These are phyloP conservation scores for Brachyhypopomus gauderio DNA, from an alignment of 2,113 vertebrate species.

Conservation along the genomic window DNA sequence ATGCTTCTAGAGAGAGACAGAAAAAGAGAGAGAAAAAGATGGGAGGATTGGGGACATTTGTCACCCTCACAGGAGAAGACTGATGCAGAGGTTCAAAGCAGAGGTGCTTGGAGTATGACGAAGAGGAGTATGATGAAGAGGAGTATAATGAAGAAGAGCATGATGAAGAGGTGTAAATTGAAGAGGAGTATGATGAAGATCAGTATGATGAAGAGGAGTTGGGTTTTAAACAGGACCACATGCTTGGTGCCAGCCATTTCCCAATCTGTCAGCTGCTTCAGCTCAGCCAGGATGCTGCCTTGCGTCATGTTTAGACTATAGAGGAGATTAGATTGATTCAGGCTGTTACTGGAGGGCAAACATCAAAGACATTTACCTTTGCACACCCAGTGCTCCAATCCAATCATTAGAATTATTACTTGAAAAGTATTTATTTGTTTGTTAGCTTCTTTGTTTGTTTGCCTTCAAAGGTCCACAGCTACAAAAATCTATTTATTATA, in stretches of 20 bases:
- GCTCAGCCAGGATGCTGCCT: not conserved
- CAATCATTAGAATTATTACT: constrained; percentile 1
- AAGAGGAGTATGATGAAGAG: too few relatives aligned
- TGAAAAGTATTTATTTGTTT: not conserved
- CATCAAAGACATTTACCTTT: constrained; percentile 12
- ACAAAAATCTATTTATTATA: too few relatives aligned
- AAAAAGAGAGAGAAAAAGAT: not conserved
- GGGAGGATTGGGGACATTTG: not conserved
- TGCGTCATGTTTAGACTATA: not conserved
- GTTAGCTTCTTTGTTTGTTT: too few relatives aligned
- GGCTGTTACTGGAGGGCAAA: not conserved
- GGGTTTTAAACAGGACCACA: not conserved
- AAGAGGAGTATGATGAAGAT: too few relatives aligned
- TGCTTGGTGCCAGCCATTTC: constrained; percentile 49
- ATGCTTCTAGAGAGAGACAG: not conserved
- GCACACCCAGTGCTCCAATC: not conserved
- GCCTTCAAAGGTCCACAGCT: too few relatives aligned
- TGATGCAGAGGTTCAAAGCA: not conserved
- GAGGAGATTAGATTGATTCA: constrained; percentile 11
- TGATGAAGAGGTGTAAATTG: not conserved
- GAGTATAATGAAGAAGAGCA: not conserved
- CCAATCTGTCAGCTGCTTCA: constrained; percentile 32
- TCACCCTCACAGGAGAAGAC: not conserved
- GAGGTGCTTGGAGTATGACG: too few relatives aligned
- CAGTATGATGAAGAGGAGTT: not conserved